Evolutionary conservation across 2,888 invertebrate genomes (phyloP), one percentile per base, ranked within the genome.

Genomic region (Eristalinus sepulchralis): DNA sequence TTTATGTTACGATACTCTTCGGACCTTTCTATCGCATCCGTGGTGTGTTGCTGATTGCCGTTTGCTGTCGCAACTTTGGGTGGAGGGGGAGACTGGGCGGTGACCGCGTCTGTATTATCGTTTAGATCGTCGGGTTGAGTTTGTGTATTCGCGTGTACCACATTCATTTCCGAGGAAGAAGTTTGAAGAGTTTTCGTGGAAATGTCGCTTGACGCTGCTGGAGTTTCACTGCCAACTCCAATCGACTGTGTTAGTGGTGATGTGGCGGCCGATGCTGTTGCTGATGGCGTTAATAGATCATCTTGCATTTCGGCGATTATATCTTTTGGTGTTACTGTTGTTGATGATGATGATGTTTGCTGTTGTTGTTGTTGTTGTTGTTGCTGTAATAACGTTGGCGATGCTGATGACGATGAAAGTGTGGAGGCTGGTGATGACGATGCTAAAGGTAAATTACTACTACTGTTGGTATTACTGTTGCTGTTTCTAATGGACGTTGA

Each of bases 381-480:
- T 72, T 87, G 82, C 20, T 62, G 75, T 36, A 70, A 13, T 66
- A 63, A 77, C 34, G 67, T 55, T 67, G 67, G 71, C 34, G 85
- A 70, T 59, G 83, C 75, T 9, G 79, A 53, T 22, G 75, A 82
- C 11, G 89, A 89, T 72, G 57, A 57, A 5, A 86, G 36, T 77
- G 80, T 76, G 11, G 84, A 78, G 66, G 77, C 81, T 22, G 83
- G 77, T 27, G 80, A 91, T 34, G 87, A 82, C 24, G 84, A 76
- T 66, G 85, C 79, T 53, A 83, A 53, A 10, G 85, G 70, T 70
- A 75, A 64, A 75, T 82, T 78, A 72, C 39, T 84, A 57, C 55
- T 78, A 72, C 59, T 87, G 57, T 80, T 84, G 53, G 34, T 34
- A 34, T 34, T 34, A 34, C 47, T 47, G 17, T 17, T 47, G 47